Evolutionary conservation across 2,797 vertebrate species (phyloP).

Genomic region (Peromyscus attwateri): DNA sequence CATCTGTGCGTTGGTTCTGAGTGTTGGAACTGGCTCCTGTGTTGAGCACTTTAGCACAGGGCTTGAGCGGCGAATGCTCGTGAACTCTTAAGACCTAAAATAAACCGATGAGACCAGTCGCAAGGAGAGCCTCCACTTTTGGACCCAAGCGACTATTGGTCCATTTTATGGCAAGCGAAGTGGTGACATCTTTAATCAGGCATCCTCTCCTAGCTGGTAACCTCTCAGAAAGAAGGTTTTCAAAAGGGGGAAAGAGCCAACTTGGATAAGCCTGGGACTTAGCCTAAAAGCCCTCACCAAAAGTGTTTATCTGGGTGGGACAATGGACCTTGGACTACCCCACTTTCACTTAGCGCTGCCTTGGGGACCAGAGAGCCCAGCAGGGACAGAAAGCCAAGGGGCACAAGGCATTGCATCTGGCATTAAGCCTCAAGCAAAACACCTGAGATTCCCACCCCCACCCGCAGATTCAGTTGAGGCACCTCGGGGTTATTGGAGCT

Average conservation of each 20-base stretch:
- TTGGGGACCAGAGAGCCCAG: background rate
- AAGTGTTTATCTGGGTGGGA: background rate
- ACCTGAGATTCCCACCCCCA: background rate
- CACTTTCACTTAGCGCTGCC: background rate
- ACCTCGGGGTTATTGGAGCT: background rate
- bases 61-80: background rate
- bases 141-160: background rate
- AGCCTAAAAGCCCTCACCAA: background rate
- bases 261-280: background rate
- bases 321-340: background rate
- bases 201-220: background rate
- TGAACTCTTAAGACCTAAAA: background rate
- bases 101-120: accelerated
- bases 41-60: background rate
- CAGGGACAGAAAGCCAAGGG: no score
- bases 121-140: background rate
- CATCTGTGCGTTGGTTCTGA: background rate
- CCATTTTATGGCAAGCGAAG: constrained; percentile 47
- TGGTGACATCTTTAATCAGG: background rate
- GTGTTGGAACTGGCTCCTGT: accelerated
- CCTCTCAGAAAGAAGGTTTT: background rate
- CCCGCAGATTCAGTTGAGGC: background rate
- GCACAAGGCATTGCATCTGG: background rate
- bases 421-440: background rate
- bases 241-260: background rate